Percentiles rank a stretch among this genome's conserved stretches.
These are phyloP conservation scores for Halyomorpha halys DNA, from an alignment of 1,140 invertebrate species.

Conservation along the genomic window DNA sequence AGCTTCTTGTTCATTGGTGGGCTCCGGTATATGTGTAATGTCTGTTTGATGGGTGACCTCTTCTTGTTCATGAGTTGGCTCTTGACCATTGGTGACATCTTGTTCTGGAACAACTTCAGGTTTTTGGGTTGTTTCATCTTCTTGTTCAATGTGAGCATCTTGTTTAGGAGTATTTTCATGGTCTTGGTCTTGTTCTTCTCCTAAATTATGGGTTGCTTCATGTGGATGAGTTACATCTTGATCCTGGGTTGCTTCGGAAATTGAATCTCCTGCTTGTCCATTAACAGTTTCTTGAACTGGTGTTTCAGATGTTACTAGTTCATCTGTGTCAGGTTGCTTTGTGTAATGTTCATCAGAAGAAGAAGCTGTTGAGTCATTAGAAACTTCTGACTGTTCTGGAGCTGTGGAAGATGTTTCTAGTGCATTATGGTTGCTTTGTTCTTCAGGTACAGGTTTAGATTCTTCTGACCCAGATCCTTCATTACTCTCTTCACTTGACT, in stretches of 20 bases:
- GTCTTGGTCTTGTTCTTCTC: no score
- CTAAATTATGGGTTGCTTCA: no score
- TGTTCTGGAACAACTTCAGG: constrained; percentile 29
- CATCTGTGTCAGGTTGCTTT: not conserved
- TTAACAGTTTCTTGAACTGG: not conserved
- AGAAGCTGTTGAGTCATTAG: not conserved
- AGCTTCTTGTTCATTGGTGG: not conserved
- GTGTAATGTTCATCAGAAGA: no score
- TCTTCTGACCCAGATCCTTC: constrained; percentile 4
- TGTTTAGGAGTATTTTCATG: no score
- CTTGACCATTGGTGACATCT: constrained; percentile 25
- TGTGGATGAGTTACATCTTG: not conserved
- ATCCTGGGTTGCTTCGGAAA: constrained; percentile 8
- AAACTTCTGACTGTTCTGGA: not conserved
- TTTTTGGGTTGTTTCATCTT: no score
- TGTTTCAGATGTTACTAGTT: not conserved
- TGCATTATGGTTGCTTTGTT: no score
- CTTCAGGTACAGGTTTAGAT: no score
- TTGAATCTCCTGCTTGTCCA: not conserved
- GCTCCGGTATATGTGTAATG: not conserved
- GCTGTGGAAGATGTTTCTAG: not conserved
- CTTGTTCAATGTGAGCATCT: no score
- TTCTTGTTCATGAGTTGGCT: constrained; percentile 13
- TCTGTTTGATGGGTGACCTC: constrained; percentile 9
- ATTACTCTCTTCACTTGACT: constrained; percentile 7